Base-by-base conservation (phyloP, 1,140 invertebrate genomes). In the Rhizoglyphus robini region DNA sequence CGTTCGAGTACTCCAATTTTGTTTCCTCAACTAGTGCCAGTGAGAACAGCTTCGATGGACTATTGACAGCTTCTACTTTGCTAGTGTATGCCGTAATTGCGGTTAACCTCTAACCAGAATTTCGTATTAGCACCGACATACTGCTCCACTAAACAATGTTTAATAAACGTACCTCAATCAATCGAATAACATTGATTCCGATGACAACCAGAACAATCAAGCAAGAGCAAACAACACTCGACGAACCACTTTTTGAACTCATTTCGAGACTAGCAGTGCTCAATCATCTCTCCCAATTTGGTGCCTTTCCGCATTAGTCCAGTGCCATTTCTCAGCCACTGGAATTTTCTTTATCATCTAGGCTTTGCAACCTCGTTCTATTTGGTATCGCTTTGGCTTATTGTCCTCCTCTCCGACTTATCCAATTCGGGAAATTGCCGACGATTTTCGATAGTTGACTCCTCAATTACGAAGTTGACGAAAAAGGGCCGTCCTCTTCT, bases 281-380 rank as follows among this genome's bases (percentile, higher is more conserved):
- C 8, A 5, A 54, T 54, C 8, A 54, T 54, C 51, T 11, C 51
- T 25, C 51, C 8, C 20, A 8, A 32, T 54, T 5, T 54, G 51
- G 20, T 54, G 51, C 51, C 51, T 8, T 54, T 23, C 8, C 51
- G 51, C 20, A 11, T 54, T 23, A 54, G 51, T 54, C 51, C 51
- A 32, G 51, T 54, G 8, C 51, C 51, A 25, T 54, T 54, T 54
- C 51, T 27, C 51, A 32, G 51, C 51, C 51, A 32, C 8, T 54
- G 51, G 51, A 8, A 54, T 8, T 23, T 23, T 8, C 20, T 15
- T 5, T 8, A 32, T 23, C 51, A 15, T 27, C n/a, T n/a, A n/a
- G n/a, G n/a, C n/a, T n/a, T n/a, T n/a, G n/a, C n/a, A n/a, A n/a
- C 20, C 51, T 54, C 8, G 51, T 54, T 15, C 51, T 32, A 54